phyloP scores from a whole-genome alignment of 2,113 vertebrate genomes.

The Gymnocephalus cernua region DNA sequence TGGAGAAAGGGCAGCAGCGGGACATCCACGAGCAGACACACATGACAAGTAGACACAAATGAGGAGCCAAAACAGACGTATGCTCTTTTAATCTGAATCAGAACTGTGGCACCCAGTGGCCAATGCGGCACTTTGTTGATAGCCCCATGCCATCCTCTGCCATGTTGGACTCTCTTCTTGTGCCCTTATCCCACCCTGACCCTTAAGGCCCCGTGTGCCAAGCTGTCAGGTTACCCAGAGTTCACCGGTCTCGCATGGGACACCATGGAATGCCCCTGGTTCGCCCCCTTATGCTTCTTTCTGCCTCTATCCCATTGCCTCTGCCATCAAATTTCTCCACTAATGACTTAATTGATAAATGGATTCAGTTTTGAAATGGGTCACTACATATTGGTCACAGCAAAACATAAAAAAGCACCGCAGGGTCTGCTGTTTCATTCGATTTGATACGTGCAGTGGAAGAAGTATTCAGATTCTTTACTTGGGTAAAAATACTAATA shows the following conservation, averaged over 20 bases:
- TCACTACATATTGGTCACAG: conserved; percentile 29
- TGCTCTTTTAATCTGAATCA: conserved; percentile 14
- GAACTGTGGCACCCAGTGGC: conserved; percentile 8
- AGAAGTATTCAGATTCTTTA: too few species aligned
- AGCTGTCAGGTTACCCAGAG: conserved; percentile 69
- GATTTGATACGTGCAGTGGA: not conserved
- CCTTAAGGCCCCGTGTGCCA: conserved; percentile 47
- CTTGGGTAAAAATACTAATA: too few species aligned
- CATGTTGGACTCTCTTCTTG: conserved; percentile 36
- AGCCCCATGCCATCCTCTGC: conserved; percentile 50
- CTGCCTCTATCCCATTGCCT: conserved; percentile 13
- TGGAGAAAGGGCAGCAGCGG: conserved; percentile 29
- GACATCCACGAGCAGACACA: conserved; percentile 26
- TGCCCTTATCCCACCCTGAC: conserved; percentile 37
- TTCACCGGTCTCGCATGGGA: conserved; percentile 70
- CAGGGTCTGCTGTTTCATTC: conserved; percentile 5
- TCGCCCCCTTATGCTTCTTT: conserved; percentile 15
- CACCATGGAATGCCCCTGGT: conserved; percentile 42
- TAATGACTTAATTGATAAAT: conserved; percentile 67
- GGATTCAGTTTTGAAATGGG: conserved; percentile 56
- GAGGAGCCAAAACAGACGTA: conserved; percentile 30
- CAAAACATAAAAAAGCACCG: conserved; percentile 6
- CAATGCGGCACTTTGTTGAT: conserved; percentile 37
- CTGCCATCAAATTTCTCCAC: conserved; percentile 52
- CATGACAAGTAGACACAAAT: conserved; percentile 27